Conservation (phyloP, 2,797 vertebrate species). For the Bufotes viridis region DNA sequence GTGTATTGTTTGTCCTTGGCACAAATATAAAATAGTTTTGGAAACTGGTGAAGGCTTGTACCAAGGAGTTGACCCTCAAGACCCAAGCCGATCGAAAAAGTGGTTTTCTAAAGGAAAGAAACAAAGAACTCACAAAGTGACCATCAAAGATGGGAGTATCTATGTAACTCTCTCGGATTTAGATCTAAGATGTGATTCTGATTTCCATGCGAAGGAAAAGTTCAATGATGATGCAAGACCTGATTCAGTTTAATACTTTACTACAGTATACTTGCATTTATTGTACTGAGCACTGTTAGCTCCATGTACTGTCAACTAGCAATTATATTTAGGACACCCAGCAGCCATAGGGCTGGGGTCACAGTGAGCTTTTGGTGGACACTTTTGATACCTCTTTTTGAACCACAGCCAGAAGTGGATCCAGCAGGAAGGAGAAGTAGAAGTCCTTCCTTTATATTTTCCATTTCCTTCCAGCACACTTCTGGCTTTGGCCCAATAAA, state of each 20-base stretch:
- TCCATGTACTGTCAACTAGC: not conserved
- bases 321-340: not conserved
- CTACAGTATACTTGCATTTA: not conserved
- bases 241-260: not conserved
- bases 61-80: constrained; percentile 76
- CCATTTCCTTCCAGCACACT: no score
- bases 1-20: constrained; percentile 92
- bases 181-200: constrained; percentile 78
- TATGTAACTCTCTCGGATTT: constrained; percentile 83
- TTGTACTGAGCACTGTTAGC: not conserved
- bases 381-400: no score
- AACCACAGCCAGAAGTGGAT: no score
- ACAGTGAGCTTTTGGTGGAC: no score
- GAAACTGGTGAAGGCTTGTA: constrained; percentile 87
- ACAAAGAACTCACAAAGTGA: constrained; percentile 86
- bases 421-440: no score
- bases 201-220: constrained; percentile 86
- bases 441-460: no score
- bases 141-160: constrained; percentile 77
- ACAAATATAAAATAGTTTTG: constrained; percentile 91
- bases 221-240: constrained; percentile 72
- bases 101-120: constrained; percentile 92
- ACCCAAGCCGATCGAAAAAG: constrained; percentile 70
- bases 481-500: no score
- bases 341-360: not conserved